A percentile compares a stretch with the other conserved stretches of the same genome.
Conservation (phyloP, 2,888 invertebrate species). For the Siphonodentalium dalli region DNA sequence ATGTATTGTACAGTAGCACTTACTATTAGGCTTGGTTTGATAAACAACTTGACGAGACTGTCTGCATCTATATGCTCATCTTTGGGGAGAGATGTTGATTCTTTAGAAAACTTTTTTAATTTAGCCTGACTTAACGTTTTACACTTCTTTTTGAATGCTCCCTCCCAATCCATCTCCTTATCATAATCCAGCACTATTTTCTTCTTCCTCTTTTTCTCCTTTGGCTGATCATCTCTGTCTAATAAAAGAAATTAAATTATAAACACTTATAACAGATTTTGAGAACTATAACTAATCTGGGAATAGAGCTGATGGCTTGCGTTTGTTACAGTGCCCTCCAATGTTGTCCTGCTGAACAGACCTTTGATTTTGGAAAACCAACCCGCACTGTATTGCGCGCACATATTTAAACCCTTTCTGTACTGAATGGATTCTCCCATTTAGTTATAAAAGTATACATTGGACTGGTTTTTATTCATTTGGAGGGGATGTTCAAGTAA, state of each 20-base stretch:
- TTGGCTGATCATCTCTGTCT: conserved; percentile 2
- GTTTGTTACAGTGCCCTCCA: too few species aligned
- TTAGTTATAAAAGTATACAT: too few species aligned
- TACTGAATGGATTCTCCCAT: too few species aligned
- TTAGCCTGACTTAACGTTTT: conserved; percentile 52
- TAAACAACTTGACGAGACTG: conserved; percentile 50
- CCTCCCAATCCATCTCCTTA: conserved; percentile 50
- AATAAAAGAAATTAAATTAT: not conserved
- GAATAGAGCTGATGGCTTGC: too few species aligned
- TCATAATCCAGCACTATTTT: conserved; percentile 58
- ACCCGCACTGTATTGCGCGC: too few species aligned
- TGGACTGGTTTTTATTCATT: too few species aligned
- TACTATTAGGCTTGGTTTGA: conserved; percentile 51
- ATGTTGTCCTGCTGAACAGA: too few species aligned
- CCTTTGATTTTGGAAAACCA: too few species aligned
- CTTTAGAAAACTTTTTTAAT: conserved; percentile 53
- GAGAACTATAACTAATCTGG: too few species aligned
- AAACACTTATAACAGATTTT: not conserved
- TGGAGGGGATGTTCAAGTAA: too few species aligned
- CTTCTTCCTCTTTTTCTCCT: conserved; percentile 42
- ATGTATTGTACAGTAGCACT: conserved; percentile 17
- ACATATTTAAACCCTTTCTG: too few species aligned
- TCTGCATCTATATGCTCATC: conserved; percentile 60
- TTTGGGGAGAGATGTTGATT: conserved; percentile 54
- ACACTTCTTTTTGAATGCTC: conserved; percentile 30